Percentiles rank a stretch among this genome's conserved stretches.
Conservation (phyloP, 2,888 invertebrate genomes). For the Spodoptera littoralis region DNA sequence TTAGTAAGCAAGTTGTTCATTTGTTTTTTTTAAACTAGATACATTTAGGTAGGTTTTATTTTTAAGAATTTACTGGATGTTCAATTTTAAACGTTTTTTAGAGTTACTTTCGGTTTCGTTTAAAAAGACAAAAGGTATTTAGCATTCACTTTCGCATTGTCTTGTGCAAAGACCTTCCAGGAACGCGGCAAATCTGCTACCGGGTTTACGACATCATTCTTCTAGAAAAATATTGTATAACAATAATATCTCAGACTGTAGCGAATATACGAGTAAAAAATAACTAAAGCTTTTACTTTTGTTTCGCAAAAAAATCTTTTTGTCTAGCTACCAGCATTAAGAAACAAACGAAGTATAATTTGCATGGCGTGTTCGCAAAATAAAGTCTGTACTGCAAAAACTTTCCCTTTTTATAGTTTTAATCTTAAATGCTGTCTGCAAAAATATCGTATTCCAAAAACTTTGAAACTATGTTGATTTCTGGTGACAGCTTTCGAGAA, state of each 20-base stretch:
- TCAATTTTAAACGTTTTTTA: conserved; percentile 20
- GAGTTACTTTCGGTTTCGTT: conserved; percentile 61
- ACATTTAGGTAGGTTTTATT: too few species aligned
- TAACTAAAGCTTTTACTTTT: conserved; percentile 49
- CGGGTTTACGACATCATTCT: conserved; percentile 49
- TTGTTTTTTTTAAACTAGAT: too few species aligned
- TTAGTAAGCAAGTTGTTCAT: not conserved
- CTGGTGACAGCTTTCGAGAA: conserved; percentile 80
- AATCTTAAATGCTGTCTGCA: conserved; percentile 29
- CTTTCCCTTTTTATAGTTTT: conserved; percentile 18
- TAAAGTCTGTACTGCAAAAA: conserved; percentile 4
- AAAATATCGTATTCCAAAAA: conserved; percentile 53
- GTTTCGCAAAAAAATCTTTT: conserved; percentile 35
- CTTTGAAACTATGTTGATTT: conserved; percentile 62
- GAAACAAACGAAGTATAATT: conserved; percentile 15
- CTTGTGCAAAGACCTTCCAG: conserved; percentile 79
- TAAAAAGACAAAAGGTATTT: conserved; percentile 54
- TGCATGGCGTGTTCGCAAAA: conserved; percentile 2
- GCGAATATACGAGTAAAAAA: conserved; percentile 47
- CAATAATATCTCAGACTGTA: conserved; percentile 21
- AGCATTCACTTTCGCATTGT: conserved; percentile 63
- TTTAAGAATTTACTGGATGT: not conserved
- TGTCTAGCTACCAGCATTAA: conserved; percentile 29
- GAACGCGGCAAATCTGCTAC: conserved; percentile 74
- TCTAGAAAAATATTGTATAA: conserved; percentile 43